Base-by-base conservation (phyloP, 2,113 vertebrate species). In the Chaetodon trifascialis region DNA sequence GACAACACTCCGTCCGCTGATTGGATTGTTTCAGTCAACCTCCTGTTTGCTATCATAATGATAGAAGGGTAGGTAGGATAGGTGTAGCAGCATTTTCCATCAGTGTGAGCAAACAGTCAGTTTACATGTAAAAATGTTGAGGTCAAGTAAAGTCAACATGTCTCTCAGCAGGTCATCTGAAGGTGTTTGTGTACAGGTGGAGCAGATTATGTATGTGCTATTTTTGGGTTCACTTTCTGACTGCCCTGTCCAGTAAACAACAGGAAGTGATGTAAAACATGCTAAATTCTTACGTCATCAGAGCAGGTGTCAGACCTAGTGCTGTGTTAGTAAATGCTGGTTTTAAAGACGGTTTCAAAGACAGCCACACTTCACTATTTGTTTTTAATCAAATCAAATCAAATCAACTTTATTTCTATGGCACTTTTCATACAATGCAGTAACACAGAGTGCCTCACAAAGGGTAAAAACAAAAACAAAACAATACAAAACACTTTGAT, bases 1-100 rank as follows among this genome's bases (percentile, higher is more conserved):
- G 14, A 52, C 36, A n/a, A 6, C 38, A 6, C 30, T 47, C 36
- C 21, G 63, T 46, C 77, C 65, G 47, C 76, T 88, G 73, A 78
- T 76, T 83, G 76, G 72, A 34, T 46, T 2, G 14, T 44, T 64
- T 30, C 30, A 30, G 30, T 30, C 30, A 30, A 4, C 38, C 5
- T 40, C 38, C 38, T 40, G 8, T 40, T 40, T 55, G 34, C 15
- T 68, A 38, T 69, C 0, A 12, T 46, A 42, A 5, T 4, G 23
- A n/a, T n/a, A n/a, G n/a, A n/a, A n/a, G n/a, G n/a, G n/a, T n/a
- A n/a, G n/a, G n/a, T n/a, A n/a, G n/a, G n/a, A n/a, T n/a, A n/a
- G n/a, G 58, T 65, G 4, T 25, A 56, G 40, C 58, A n/a, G 2
- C 5, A 40, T 21, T 51, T 68, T 12, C 21, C 8, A 16, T 49